Evolutionary conservation across 2,888 invertebrate species (phyloP), one percentile per base, ranked within the genome.

Genomic region (Ditylenchus weischeri): DNA sequence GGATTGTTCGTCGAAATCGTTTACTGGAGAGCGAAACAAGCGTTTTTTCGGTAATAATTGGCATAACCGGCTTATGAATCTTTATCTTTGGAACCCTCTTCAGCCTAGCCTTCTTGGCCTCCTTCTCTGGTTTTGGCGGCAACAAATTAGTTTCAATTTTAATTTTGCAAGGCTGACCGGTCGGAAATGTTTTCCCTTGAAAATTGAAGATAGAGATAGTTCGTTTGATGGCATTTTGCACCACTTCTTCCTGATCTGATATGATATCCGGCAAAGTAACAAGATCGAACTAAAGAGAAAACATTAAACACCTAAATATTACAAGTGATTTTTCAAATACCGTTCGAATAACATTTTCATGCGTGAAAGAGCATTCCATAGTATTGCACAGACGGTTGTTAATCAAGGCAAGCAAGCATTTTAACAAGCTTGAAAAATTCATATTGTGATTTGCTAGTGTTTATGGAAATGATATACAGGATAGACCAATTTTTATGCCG

Each of bases 141-240:
- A 11, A 38, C 7, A 6, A 38, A 8, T 38, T n/a, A n/a, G n/a
- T 38, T 11, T 38, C 38, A 38, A 38, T 38, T 11, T 13, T 51
- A 7, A 51, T n/a, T 21, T 60, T 36, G 58, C 75, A 65, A 35
- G 69, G 64, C 61, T 78, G 78, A 43, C 80, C 80, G 57, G 78
- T 77, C 0, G 80, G 80, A 66, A 80, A 80, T 4, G 78, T 72
- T n/a, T 75, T 66, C 35, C 74, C 73, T 57, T 80, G 78, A 21
- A 65, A 68, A 49, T 74, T 64, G 64, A 74, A 80, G 35, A 68
- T 59, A 19, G 75, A 76, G 8, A 78, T 69, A n/a, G 72, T 73
- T 11, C 66, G 54, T 15, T 75, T 64, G 36, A 80, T 76, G 15
- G 69, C 75, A 29, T 72, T 69, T 18, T 54, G n/a, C 0, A 80